These are phyloP conservation scores for Sarcophilus harrisii DNA, from an alignment of 2,797 vertebrate species.

Conservation along the genomic window DNA sequence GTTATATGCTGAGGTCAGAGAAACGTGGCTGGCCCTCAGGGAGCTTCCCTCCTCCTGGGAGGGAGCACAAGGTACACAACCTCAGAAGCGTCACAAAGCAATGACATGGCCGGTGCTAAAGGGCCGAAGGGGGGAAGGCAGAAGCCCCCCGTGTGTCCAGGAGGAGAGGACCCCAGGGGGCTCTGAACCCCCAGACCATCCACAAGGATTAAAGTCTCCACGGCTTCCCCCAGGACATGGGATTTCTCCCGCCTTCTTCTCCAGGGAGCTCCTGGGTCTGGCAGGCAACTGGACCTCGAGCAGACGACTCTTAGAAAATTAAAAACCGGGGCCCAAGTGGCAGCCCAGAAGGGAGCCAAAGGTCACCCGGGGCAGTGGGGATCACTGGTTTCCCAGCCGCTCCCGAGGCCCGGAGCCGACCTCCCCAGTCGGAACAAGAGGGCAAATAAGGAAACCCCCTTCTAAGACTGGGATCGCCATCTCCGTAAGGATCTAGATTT, in stretches of 20 bases:
- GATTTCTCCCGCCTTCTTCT: slow-evolving; percentile 33
- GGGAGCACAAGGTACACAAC: neutral
- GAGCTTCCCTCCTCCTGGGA: neutral
- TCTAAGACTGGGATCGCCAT: slow-evolving; percentile 64
- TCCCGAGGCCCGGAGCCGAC: slow-evolving; percentile 78
- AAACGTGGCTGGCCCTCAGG: neutral
- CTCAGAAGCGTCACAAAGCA: too few relatives aligned
- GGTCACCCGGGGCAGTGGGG: slow-evolving; percentile 81
- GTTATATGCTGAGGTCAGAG: neutral
- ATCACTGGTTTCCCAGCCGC: slow-evolving; percentile 87
- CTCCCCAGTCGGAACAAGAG: slow-evolving; percentile 83
- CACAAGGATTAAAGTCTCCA: neutral
- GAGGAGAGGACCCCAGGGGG: neutral
- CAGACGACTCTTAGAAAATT: slow-evolving; percentile 75
- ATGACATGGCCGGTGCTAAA: neutral
- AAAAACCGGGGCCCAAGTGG: slow-evolving; percentile 82
- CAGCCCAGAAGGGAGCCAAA: slow-evolving; percentile 81
- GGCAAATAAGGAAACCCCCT: slow-evolving; percentile 81
- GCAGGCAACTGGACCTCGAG: slow-evolving; percentile 16
- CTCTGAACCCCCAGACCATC: neutral
- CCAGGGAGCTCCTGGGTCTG: slow-evolving; percentile 62
- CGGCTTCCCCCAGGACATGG: neutral
- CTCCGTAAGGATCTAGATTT: slow-evolving; percentile 54
- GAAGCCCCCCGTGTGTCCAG: too few relatives aligned
- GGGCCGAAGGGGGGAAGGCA: too few relatives aligned